Conservation (phyloP, 2,113 vertebrate species). For the Marcusenius ussheri region DNA sequence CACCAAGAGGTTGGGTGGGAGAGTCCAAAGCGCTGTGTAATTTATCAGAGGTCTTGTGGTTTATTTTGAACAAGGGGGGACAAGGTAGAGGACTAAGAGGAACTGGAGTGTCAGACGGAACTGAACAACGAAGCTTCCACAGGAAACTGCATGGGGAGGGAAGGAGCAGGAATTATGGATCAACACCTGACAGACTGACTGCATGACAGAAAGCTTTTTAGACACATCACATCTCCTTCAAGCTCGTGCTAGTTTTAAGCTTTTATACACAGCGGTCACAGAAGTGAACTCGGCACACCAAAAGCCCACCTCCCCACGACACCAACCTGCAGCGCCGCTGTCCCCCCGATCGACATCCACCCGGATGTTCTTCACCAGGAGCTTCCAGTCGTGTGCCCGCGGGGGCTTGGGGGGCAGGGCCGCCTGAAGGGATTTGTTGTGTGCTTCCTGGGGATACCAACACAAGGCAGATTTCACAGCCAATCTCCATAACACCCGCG, state of each 20-base stretch:
- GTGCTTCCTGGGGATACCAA: slow-evolving; percentile 52
- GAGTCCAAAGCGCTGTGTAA: background rate
- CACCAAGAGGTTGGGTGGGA: slow-evolving; percentile 8
- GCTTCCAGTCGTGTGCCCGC: slow-evolving; percentile 80
- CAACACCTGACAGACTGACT: background rate
- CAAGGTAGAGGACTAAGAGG: background rate
- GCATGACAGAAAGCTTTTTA: background rate
- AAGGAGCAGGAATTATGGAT: background rate
- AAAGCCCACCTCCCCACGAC: background rate
- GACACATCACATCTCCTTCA: background rate
- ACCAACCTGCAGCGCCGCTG: slow-evolving; percentile 67
- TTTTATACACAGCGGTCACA: background rate
- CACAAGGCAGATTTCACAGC: background rate
- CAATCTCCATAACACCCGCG: background rate
- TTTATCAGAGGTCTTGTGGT: background rate
- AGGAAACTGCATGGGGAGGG: no score
- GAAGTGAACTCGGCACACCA: background rate
- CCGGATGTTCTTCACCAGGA: slow-evolving; percentile 77
- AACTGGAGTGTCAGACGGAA: background rate
- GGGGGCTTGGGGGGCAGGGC: slow-evolving; percentile 87
- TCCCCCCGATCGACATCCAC: slow-evolving; percentile 51
- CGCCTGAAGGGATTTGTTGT: slow-evolving; percentile 46
- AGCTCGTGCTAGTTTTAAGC: background rate
- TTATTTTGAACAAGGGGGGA: slow-evolving; percentile 1
- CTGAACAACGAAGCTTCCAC: background rate